Conservation (phyloP, 2,888 invertebrate genomes). For the Oscheius sp. region DNA sequence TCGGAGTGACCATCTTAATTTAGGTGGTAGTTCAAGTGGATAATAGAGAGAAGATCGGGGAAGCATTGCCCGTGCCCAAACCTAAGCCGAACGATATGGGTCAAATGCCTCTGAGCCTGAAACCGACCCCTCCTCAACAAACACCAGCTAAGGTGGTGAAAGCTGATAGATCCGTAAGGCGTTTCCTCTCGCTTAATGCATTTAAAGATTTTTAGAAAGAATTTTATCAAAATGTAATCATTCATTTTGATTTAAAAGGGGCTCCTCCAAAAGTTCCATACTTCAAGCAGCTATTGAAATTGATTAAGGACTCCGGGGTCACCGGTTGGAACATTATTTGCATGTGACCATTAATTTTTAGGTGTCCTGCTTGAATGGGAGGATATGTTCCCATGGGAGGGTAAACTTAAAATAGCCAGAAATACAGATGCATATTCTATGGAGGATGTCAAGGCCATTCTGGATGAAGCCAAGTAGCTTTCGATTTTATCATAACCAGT, state of each 20-base stretch:
- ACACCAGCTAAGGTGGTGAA: not conserved
- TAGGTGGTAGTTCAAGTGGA: slow-evolving; percentile 18
- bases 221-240: slow-evolving; percentile 77
- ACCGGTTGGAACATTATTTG: slow-evolving; percentile 74
- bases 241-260: slow-evolving; percentile 87
- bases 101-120: not conserved
- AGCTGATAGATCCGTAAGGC: not conserved
- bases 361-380: slow-evolving; percentile 87
- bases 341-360: slow-evolving; percentile 73
- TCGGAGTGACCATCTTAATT: not conserved
- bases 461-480: slow-evolving; percentile 77
- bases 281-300: slow-evolving; percentile 77
- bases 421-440: slow-evolving; percentile 81
- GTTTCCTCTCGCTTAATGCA: not conserved
- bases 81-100: not conserved
- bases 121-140: not conserved
- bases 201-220: slow-evolving; percentile 38
- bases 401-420: slow-evolving; percentile 78
- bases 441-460: slow-evolving; percentile 80
- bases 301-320: slow-evolving; percentile 80
- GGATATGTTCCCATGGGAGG: slow-evolving; percentile 86
- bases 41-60: not conserved
- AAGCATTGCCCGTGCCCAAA: not conserved
- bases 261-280: slow-evolving; percentile 81
- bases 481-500: too few species aligned